Evolutionary conservation across 2,888 invertebrate genomes (phyloP).

Genomic region (Phalera bucephala): DNA sequence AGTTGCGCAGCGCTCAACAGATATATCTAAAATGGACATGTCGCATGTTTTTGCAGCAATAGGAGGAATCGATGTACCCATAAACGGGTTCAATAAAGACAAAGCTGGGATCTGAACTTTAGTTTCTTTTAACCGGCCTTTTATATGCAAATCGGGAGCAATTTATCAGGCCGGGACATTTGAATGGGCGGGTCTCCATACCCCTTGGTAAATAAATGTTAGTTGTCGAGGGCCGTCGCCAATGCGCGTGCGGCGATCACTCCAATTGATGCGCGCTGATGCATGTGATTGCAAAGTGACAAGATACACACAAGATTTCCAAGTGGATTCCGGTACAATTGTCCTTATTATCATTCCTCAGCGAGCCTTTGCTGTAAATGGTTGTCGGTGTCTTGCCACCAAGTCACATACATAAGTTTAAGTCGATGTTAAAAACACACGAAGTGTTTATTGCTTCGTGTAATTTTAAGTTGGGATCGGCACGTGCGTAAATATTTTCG

Average conservation of each 20-base stretch:
- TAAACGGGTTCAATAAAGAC: conserved; percentile 50
- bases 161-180: conserved; percentile 73
- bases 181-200: conserved; percentile 65
- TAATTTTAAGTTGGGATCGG: background rate
- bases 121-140: conserved; percentile 55
- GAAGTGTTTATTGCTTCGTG: conserved; percentile 9
- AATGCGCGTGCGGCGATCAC: conserved; percentile 31
- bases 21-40: conserved; percentile 20
- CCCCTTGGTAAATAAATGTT: conserved; percentile 49
- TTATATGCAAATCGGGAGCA: conserved; percentile 72
- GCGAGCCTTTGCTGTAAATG: conserved; percentile 19
- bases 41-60: conserved; percentile 31
- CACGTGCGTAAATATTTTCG: background rate
- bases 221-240: conserved; percentile 28
- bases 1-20: conserved; percentile 13
- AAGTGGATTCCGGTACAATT: conserved; percentile 21
- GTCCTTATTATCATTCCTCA: conserved; percentile 29
- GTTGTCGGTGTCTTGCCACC: conserved; percentile 11
- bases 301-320: conserved; percentile 31
- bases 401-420: conserved; percentile 20
- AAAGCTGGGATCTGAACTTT: conserved; percentile 51
- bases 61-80: conserved; percentile 34
- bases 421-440: conserved; percentile 19
- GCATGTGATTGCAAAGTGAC: conserved; percentile 41
- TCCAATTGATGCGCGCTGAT: conserved; percentile 41